A percentile compares a stretch with the other conserved stretches of the same genome.
Evolutionary conservation across 1,140 invertebrate species (phyloP).

Genomic region (Metaphire vulgaris): DNA sequence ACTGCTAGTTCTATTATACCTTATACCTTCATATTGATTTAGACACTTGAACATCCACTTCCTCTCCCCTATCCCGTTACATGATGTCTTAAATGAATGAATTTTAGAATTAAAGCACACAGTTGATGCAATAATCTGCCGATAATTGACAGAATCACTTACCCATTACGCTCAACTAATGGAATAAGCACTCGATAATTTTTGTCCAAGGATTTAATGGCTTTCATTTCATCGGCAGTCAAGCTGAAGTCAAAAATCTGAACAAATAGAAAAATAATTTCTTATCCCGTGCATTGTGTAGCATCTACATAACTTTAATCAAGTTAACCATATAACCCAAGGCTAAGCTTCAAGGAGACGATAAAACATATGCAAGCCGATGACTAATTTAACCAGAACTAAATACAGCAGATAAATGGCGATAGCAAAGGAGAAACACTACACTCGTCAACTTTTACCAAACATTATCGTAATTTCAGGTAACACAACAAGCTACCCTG

Average conservation of each 20-base stretch:
- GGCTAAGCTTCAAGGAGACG: background rate
- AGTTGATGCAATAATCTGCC: background rate
- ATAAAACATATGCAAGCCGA: background rate
- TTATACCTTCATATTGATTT: background rate
- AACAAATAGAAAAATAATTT: background rate
- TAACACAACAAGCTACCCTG: too few relatives aligned
- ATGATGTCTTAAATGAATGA: background rate
- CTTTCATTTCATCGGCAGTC: background rate
- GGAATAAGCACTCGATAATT: background rate
- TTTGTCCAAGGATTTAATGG: background rate
- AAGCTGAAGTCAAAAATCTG: background rate
- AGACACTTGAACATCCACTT: too few relatives aligned
- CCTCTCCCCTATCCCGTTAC: too few relatives aligned
- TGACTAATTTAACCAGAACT: background rate
- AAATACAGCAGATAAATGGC: background rate
- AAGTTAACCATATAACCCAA: background rate
- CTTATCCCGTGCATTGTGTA: too few relatives aligned
- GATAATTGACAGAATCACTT: background rate
- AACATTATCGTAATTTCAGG: too few relatives aligned
- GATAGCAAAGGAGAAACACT: too few relatives aligned
- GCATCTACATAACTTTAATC: too few relatives aligned
- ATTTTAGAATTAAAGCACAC: background rate
- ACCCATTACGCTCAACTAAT: background rate
- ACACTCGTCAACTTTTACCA: too few relatives aligned
- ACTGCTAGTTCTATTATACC: background rate